A percentile compares a stretch with the other conserved stretches of the same genome.
Evolutionary conservation across 2,797 vertebrate genomes (phyloP).

Genomic region (Phrynocephalus forsythii): DNA sequence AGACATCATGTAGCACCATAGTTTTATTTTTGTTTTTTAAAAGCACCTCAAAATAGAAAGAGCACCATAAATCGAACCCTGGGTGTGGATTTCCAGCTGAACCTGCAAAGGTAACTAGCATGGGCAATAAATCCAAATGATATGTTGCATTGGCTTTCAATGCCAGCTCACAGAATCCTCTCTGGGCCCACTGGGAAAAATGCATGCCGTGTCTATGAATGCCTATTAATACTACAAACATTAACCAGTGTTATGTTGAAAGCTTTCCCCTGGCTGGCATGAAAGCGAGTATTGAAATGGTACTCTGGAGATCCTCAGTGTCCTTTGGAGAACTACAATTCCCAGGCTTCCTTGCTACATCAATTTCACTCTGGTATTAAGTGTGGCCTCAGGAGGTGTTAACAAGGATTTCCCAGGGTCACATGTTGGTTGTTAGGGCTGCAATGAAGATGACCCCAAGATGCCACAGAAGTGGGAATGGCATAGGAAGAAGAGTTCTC

Average conservation of each 20-base stretch:
- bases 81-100: slow-evolving; percentile 28
- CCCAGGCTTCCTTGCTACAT: background rate
- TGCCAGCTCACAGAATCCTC: slow-evolving; percentile 23
- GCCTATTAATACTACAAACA: background rate
- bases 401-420: background rate
- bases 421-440: too few species aligned
- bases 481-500: too few species aligned
- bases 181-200: slow-evolving; percentile 37
- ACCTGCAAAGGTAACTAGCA: slow-evolving; percentile 34
- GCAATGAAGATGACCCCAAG: too few species aligned
- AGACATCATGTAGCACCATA: slow-evolving; percentile 63
- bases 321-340: background rate
- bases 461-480: too few species aligned
- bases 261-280: background rate
- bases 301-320: background rate
- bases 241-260: background rate
- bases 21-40: slow-evolving; percentile 14
- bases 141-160: slow-evolving; percentile 9
- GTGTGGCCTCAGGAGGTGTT: too few species aligned
- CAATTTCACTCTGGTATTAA: too few species aligned
- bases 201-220: slow-evolving; percentile 47
- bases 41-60: slow-evolving; percentile 58
- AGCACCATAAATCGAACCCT: slow-evolving; percentile 16
- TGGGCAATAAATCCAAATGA: slow-evolving; percentile 46
- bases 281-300: background rate